Evolutionary conservation across 2,113 vertebrate genomes (phyloP), one percentile per base, ranked within the genome.

Genomic region (Myiozetetes cayanensis): DNA sequence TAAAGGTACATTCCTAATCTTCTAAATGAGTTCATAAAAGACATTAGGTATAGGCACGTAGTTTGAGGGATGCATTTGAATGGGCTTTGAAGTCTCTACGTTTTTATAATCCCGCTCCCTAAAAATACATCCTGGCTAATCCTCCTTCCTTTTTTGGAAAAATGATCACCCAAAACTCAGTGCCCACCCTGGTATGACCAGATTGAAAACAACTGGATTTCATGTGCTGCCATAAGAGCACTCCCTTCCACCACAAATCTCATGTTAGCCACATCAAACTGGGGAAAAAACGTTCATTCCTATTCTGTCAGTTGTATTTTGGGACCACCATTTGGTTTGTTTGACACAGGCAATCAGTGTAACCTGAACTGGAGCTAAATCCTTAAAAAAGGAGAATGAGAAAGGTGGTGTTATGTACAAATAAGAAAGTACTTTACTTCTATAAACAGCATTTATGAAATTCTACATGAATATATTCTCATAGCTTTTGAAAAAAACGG

Each of bases 371-470:
- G 68, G 10, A 78, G 35, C 44, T 87, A 92, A 89, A 85, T 37
- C 56, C 33, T 68, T 93, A 61, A 50, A 68, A 87, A 59, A 30
- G 33, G 22, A 33, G 27, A 66, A 41, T 41, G 50, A 90, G 61
- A 72, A 90, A 82, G 52, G 47, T 85, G 56, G n/a, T 23, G 15
- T 92, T 87, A 92, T 5, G 17, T 49, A 92, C 52, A 94, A 70
- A 68, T 77, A 92, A 94, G 24, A 88, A 87, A 75, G 47, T 35
- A 61, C 39, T 86, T 87, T 92, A n/a, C 19, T 83, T 93, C 50
- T 83, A 62, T 46, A 74, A 39, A 94, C 39, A 94, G 14, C 41
- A 94, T 68, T 85, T 78, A 67, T 17, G 82, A 82, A 87, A 46
- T 76, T 87, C 70, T 89, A 61, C 18, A 72, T 49, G 1, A 94